Evolutionary conservation across 2,113 vertebrate genomes (phyloP).

Genomic region (Chaetodon auriga): DNA sequence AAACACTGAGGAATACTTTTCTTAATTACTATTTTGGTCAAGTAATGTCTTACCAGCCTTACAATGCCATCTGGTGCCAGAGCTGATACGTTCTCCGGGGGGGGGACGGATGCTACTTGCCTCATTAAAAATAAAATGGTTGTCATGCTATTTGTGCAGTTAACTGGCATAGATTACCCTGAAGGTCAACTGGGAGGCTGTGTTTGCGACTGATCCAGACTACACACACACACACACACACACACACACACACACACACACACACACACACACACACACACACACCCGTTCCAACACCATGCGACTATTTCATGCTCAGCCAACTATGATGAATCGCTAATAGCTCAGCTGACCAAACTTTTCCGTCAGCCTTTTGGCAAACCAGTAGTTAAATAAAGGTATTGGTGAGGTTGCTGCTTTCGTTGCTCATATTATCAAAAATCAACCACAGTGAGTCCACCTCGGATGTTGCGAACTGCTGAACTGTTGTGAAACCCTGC

Average conservation of each 20-base stretch:
- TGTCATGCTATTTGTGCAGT: slow-evolving; percentile 39
- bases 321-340: slow-evolving; percentile 32
- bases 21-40: slow-evolving; percentile 46
- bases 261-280: background rate
- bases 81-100: background rate
- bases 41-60: slow-evolving; percentile 12
- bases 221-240: background rate
- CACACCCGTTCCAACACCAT: background rate
- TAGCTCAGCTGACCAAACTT: slow-evolving; percentile 15
- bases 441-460: background rate
- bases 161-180: slow-evolving; percentile 37
- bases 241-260: background rate
- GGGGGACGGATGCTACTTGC: background rate
- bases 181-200: slow-evolving; percentile 47
- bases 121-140: slow-evolving; percentile 58
- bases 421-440: background rate
- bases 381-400: background rate
- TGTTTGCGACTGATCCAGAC: slow-evolving; percentile 30
- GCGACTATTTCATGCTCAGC: slow-evolving; percentile 43
- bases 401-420: slow-evolving; percentile 5
- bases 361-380: background rate
- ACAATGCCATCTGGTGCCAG: slow-evolving; percentile 44
- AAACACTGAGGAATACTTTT: slow-evolving; percentile 24
- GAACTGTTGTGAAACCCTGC: slow-evolving; percentile 11
- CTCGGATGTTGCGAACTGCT: background rate